Percentiles rank a stretch among this genome's conserved stretches.
Evolutionary conservation across 2,113 vertebrate genomes (phyloP).

Genomic region (Halcyon malimbica): DNA sequence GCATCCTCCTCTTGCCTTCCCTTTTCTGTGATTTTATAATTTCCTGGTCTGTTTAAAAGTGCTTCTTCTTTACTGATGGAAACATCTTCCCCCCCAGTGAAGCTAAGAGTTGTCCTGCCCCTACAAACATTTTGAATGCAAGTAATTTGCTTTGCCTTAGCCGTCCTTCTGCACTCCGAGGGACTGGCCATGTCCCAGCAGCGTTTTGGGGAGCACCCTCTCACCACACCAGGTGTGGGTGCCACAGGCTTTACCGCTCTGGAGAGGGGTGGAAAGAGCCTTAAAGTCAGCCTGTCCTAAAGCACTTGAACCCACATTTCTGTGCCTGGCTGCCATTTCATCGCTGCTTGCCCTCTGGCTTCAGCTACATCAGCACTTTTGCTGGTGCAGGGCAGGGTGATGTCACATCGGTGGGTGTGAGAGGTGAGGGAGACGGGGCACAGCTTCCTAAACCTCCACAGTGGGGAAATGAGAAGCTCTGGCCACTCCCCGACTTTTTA

Average conservation of each 20-base stretch:
- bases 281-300: not conserved
- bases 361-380: not conserved
- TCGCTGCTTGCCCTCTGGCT: not conserved
- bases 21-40: not conserved
- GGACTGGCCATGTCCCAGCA: not conserved
- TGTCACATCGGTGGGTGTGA: not conserved
- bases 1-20: not conserved
- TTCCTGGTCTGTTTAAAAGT: not conserved
- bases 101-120: not conserved
- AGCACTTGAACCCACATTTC: not conserved
- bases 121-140: not conserved
- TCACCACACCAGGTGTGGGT: fast-evolving
- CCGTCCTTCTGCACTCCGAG: not conserved
- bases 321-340: not conserved
- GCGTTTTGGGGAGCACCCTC: not conserved
- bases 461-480: not conserved
- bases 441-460: fast-evolving
- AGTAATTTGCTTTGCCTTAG: not conserved
- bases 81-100: not conserved
- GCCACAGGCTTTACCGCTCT: not conserved
- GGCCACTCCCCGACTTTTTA: not conserved
- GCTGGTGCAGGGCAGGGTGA: not conserved
- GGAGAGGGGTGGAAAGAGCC: not conserved
- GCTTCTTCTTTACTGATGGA: not conserved
- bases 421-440: not conserved